phyloP scores from a whole-genome alignment of 2,797 vertebrate genomes.

The Sebastes vulpes region DNA sequence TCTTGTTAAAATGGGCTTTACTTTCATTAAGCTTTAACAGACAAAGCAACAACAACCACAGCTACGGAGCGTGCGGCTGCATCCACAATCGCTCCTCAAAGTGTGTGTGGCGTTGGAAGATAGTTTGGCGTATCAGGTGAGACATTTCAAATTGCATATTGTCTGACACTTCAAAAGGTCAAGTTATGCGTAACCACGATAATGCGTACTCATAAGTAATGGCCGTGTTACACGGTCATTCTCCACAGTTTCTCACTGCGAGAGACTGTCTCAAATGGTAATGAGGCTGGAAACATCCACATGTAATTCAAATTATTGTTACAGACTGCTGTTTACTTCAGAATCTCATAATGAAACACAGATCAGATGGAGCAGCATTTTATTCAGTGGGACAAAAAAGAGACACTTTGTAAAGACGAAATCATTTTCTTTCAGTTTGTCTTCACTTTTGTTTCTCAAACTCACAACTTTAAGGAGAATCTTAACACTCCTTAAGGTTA shows the following conservation, averaged over 20 bases:
- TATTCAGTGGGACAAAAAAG: background rate
- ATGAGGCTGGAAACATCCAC: constrained; percentile 33
- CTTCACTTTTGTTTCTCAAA: background rate
- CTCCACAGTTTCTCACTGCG: constrained; percentile 34
- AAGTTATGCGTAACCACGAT: constrained; percentile 40
- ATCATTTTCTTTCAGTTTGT: background rate
- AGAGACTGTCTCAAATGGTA: constrained; percentile 39
- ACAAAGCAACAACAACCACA: constrained; percentile 26
- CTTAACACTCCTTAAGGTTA: no score
- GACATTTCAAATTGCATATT: constrained; percentile 57
- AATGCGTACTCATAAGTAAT: constrained; percentile 47
- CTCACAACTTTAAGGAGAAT: background rate
- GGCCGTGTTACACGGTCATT: constrained; percentile 43
- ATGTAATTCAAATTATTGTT: constrained; percentile 25
- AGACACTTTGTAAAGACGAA: background rate
- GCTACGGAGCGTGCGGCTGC: constrained; percentile 33
- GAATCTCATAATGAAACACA: background rate
- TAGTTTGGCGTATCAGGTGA: constrained; percentile 41
- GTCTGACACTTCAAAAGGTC: constrained; percentile 54
- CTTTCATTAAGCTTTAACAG: constrained; percentile 46
- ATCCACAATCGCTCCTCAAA: constrained; percentile 48
- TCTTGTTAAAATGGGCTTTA: constrained; percentile 53
- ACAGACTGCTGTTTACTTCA: constrained; percentile 13
- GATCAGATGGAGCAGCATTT: background rate
- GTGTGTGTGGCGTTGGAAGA: constrained; percentile 42